Base-by-base conservation (phyloP, 2,113 vertebrate genomes). In the Indri indri region DNA sequence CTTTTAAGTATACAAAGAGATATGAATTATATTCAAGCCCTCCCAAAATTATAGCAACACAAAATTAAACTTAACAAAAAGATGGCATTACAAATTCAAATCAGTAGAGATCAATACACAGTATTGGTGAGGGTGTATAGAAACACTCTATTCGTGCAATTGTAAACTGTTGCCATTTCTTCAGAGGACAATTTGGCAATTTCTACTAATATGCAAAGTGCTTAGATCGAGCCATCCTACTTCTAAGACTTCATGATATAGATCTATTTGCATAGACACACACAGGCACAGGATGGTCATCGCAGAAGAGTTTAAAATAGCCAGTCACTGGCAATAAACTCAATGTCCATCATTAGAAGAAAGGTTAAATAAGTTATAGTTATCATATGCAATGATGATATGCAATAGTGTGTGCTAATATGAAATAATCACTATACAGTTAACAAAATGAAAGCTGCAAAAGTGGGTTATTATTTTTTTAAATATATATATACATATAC, bases 101-200 rank as follows among this genome's bases (percentile, higher is more conserved):
- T 95, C 50, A 95, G 76, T 45, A 76, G 9, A 27, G 45, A 88
- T 30, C 11, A 11, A 79, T 34, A 80, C 16, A 11, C 25, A 59
- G 25, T 50, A 79, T 4, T 70, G 52, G 52, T 37, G 40, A 47
- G 70, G n/a, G n/a, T 90, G 1, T 65, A 2, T 2, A 91, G 71
- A 59, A 96, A 92, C 88, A 71, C 47, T 13, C 23, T 57, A 59
- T 93, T 85, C 4, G 3, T 65, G 17, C 32, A 95, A 94, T 88
- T 71, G 25, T 84, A 94, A 94, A 90, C n/a, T 95, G 52, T 85
- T 88, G 79, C 74, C 27, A 87, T 83, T 80, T 96, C 57, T 93
- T 79, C 42, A 68, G 74, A 80, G 30, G 83, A 65, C 22, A 84
- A 61, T 82, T 70, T 70, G 63, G 54, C 50, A 83, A 95, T 90